Evolutionary conservation across 2,888 invertebrate species (phyloP).

Genomic region (Linyphia triangularis): DNA sequence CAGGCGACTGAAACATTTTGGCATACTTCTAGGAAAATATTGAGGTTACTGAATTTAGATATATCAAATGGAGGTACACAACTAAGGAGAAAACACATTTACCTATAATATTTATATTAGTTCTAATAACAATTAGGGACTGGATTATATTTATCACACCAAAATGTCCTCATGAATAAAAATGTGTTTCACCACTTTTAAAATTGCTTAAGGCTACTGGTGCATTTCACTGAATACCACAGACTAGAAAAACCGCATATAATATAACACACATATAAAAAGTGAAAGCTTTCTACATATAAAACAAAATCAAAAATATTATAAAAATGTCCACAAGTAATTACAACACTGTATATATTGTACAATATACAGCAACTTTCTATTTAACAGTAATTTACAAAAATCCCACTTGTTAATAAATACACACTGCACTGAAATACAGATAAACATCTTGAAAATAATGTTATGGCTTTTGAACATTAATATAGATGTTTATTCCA

Average conservation of each 20-base stretch:
- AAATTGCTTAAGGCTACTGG: conserved; percentile 3
- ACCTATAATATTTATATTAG: conserved; percentile 21
- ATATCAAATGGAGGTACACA: neutral
- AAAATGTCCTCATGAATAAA: conserved; percentile 24
- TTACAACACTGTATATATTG: conserved; percentile 71
- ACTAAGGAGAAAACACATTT: conserved; percentile 14
- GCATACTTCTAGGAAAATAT: conserved; percentile 65
- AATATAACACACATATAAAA: conserved; percentile 75
- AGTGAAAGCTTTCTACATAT: conserved; percentile 75
- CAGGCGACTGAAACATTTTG: conserved; percentile 66
- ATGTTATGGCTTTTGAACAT: conserved; percentile 50
- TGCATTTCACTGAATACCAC: conserved; percentile 72
- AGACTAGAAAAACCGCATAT: conserved; percentile 74
- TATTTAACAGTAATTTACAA: conserved; percentile 72
- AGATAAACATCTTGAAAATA: conserved; percentile 54
- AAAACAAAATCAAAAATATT: conserved; percentile 75
- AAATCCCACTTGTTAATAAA: conserved; percentile 68
- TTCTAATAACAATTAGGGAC: conserved; percentile 29
- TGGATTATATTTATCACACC: conserved; percentile 53
- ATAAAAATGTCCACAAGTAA: conserved; percentile 74
- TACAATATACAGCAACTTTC: conserved; percentile 61
- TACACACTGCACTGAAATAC: conserved; percentile 65
- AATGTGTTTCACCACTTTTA: conserved; percentile 17
- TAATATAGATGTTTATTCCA: conserved; percentile 58
- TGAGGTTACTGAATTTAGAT: conserved; percentile 47